These are phyloP conservation scores for Pituophis catenifer DNA, from an alignment of 2,113 vertebrate genomes.

Conservation along the genomic window DNA sequence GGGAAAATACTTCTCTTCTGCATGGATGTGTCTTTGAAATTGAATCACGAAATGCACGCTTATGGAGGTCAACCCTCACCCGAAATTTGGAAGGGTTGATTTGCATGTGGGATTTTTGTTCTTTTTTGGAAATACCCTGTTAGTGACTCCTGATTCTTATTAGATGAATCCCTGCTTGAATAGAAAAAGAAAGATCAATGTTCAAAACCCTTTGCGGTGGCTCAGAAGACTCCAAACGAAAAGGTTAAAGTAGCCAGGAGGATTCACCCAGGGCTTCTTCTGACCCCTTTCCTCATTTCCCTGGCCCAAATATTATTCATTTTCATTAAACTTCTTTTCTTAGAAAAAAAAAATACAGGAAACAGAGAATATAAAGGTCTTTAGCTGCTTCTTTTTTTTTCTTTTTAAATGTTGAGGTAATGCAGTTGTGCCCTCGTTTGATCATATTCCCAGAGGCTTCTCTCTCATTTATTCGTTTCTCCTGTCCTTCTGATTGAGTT, in stretches of 20 bases:
- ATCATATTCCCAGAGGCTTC: slow-evolving; percentile 69
- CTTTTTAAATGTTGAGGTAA: slow-evolving; percentile 68
- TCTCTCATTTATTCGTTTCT: slow-evolving; percentile 23
- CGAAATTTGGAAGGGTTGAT: slow-evolving; percentile 36
- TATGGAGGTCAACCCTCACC: slow-evolving; percentile 27
- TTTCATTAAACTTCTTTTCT: slow-evolving; percentile 21
- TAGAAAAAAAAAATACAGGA: slow-evolving; percentile 53
- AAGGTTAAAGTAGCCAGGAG: slow-evolving; percentile 21
- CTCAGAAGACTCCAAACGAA: slow-evolving; percentile 60
- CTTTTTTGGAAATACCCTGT: slow-evolving; percentile 64
- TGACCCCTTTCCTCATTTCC: slow-evolving; percentile 49
- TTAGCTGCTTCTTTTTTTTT: slow-evolving; percentile 55
- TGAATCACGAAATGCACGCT: slow-evolving; percentile 46
- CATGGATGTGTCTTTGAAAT: slow-evolving; percentile 25
- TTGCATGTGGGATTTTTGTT: not conserved
- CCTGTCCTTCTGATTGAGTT: slow-evolving; percentile 43
- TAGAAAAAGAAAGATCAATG: slow-evolving; percentile 49
- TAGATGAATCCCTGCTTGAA: slow-evolving; percentile 63
- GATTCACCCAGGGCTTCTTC: slow-evolving; percentile 41
- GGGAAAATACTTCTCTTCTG: slow-evolving; percentile 4
- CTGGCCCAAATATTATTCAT: slow-evolving; percentile 42
- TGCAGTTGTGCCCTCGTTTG: slow-evolving; percentile 72
- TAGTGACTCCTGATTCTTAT: slow-evolving; percentile 58
- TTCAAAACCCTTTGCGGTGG: slow-evolving; percentile 56
- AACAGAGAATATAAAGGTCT: slow-evolving; percentile 62